phyloP scores from a whole-genome alignment of 2,797 vertebrate genomes.

The Rhynchonycteris naso region DNA sequence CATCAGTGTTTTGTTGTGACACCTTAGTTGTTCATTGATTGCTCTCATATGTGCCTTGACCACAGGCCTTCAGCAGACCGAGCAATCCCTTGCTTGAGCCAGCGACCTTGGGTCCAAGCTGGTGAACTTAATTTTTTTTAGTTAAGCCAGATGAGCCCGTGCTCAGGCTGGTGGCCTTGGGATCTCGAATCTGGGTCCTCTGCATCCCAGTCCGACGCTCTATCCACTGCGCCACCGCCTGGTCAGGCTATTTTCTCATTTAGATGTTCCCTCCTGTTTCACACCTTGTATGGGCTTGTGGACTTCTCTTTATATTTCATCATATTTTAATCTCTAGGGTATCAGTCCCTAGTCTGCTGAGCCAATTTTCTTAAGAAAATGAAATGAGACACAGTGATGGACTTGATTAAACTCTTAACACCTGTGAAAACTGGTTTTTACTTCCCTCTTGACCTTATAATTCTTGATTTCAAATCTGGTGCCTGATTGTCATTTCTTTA shows the following conservation, averaged over 20 bases:
- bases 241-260: slow-evolving; percentile 59
- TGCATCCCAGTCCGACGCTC: no score
- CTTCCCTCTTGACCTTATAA: background rate
- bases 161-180: no score
- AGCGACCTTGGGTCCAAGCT: no score
- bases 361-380: slow-evolving; percentile 72
- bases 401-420: slow-evolving; percentile 44
- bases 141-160: no score
- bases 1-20: no score
- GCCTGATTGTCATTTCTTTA: background rate
- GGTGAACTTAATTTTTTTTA: no score
- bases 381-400: slow-evolving; percentile 52
- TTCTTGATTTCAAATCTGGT: slow-evolving; percentile 53
- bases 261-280: slow-evolving; percentile 44
- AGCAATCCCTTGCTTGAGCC: no score
- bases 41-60: no score
- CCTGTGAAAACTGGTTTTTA: slow-evolving; percentile 34
- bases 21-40: no score
- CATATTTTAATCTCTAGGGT: slow-evolving; percentile 52
- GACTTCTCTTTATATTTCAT: slow-evolving; percentile 69
- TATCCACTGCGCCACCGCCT: no score
- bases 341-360: slow-evolving; percentile 70
- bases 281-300: slow-evolving; percentile 69
- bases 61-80: no score
- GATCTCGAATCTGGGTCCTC: no score